A percentile compares a stretch with the other conserved stretches of the same genome.
Conservation (phyloP, 2,888 invertebrate species). For the Parnassius mnemosyne region DNA sequence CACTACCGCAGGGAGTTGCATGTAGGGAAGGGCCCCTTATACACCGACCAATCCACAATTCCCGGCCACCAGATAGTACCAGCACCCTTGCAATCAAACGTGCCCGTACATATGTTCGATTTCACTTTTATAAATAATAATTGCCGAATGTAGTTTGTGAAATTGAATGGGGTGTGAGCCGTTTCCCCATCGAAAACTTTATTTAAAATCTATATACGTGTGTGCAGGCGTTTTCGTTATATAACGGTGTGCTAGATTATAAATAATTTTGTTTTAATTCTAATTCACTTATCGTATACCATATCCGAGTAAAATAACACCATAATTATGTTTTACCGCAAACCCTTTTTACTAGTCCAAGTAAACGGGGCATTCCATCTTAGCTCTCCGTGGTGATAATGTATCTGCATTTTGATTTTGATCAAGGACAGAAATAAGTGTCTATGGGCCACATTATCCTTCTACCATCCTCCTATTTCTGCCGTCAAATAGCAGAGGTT, state of each 20-base stretch:
- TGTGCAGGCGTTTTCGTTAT: slow-evolving; percentile 6
- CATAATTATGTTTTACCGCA: too few relatives aligned
- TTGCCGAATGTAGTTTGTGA: slow-evolving; percentile 53
- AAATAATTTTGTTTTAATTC: background rate
- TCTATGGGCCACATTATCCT: too few relatives aligned
- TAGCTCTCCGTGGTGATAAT: too few relatives aligned
- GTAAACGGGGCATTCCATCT: too few relatives aligned
- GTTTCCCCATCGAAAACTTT: slow-evolving; percentile 9
- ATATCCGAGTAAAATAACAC: too few relatives aligned
- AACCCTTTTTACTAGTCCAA: too few relatives aligned
- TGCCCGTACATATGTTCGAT: slow-evolving; percentile 70
- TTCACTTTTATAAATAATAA: slow-evolving; percentile 74
- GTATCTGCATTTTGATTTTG: too few relatives aligned
- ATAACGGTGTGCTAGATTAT: background rate
- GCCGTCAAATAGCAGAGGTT: too few relatives aligned
- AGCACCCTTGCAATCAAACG: slow-evolving; percentile 56
- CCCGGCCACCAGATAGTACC: slow-evolving; percentile 42
- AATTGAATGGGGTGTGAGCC: slow-evolving; percentile 58
- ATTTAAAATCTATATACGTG: slow-evolving; percentile 22
- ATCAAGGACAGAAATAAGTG: too few relatives aligned
- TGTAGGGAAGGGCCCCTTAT: slow-evolving; percentile 60
- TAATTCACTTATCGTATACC: too few relatives aligned
- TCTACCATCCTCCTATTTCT: too few relatives aligned
- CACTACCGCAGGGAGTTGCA: slow-evolving; percentile 37
- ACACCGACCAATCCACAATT: slow-evolving; percentile 65